Evolutionary conservation across 2,797 vertebrate species (phyloP), one percentile per base, ranked within the genome.

Genomic region (Erpetoichthys calabaricus): DNA sequence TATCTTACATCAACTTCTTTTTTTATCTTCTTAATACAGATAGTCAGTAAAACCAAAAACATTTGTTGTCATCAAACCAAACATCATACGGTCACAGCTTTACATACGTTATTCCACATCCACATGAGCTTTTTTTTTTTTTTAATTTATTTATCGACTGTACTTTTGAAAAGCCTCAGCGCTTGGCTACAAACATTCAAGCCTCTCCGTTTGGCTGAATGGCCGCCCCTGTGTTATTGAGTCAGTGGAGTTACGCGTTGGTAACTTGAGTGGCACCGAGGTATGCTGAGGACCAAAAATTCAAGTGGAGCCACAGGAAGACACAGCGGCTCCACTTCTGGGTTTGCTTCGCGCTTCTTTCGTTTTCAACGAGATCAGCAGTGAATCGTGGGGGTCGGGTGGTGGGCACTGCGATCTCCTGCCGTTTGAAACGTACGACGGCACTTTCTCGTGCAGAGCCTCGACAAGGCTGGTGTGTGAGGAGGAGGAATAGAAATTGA

Each of bases 81-180:
- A 80, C 82, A 79, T 79, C 82, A 76, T 80, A 76, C 73, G 65
- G 63, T 76, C 69, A 74, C 64, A 63, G 79, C 49, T 68, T 61
- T 64, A 69, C 70, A 80, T 75, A 79, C 25, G 25, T 25, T 25
- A 25, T 74, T 82, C 82, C 82, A 84, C 80, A 81, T 80, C 75
- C 58, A 55, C 57, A 53, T 45, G 25, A 25, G 25, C 25, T 25
- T 25, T 25, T 25, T 25, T 25, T n/a, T n/a, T n/a, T n/a, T n/a
- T n/a, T n/a, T n/a, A n/a, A n/a, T n/a, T 25, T 25, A 25, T 25
- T 25, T 25, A 25, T 25, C 25, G 25, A 25, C 25, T 25, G 25
- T 25, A 25, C 25, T 25, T 25, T n/a, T 49, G 47, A 49, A 49
- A 49, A 7, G 47, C 47, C 47, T 49, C n/a, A 49, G 47, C 3